Conservation (phyloP, 2,797 vertebrate species). For the Buphagus erythrorhynchus region DNA sequence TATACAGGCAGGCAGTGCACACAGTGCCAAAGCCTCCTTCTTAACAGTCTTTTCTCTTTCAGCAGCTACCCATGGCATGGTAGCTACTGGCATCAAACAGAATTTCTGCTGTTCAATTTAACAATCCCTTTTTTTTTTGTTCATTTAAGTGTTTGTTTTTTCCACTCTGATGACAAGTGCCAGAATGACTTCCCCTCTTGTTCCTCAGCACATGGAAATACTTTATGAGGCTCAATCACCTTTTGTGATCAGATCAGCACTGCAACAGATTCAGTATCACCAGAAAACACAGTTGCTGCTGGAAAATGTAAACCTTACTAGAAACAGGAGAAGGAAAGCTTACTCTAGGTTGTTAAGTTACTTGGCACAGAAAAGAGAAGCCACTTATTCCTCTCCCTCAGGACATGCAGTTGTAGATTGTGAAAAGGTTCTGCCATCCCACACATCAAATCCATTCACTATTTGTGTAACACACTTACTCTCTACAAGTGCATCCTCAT, state of each 20-base stretch:
- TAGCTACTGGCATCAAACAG: not conserved
- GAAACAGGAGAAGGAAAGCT: not conserved
- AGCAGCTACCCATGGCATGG: not conserved
- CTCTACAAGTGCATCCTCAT: conserved; percentile 91
- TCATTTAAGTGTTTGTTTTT: not conserved
- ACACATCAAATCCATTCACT: not conserved
- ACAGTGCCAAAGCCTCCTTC: not conserved
- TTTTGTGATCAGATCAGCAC: not conserved
- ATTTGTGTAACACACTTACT: conserved; percentile 75
- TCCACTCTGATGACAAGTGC: not conserved
- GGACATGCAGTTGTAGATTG: not conserved
- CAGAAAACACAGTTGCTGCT: not conserved
- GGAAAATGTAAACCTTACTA: not conserved
- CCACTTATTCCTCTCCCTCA: not conserved
- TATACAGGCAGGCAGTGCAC: not conserved
- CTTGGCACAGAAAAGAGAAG: not conserved
- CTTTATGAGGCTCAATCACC: not conserved
- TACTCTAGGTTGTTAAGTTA: not conserved
- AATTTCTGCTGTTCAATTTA: not conserved
- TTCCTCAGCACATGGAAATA: not conserved
- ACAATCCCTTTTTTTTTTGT: fast-evolving
- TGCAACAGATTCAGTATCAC: not conserved
- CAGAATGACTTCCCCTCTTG: not conserved
- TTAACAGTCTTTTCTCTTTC: not conserved
- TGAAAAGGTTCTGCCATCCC: not conserved